Percentiles rank a stretch among this genome's conserved stretches.
Evolutionary conservation across 2,113 vertebrate species (phyloP).

Genomic region (Phocoena phocoena): DNA sequence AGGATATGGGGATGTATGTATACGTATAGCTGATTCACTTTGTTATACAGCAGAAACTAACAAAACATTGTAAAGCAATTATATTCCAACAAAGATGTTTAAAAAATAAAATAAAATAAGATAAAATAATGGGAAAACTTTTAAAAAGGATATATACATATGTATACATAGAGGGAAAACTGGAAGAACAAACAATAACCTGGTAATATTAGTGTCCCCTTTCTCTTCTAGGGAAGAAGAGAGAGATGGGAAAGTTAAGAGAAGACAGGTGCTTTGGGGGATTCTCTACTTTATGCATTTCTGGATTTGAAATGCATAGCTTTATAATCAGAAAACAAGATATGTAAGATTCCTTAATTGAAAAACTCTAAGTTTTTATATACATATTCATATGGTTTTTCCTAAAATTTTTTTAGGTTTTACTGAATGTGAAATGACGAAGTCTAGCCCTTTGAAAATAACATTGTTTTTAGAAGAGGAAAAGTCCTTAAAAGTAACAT

Average conservation of each 20-base stretch:
- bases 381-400: constrained; percentile 13
- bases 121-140: too few species aligned
- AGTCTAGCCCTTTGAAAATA: constrained; percentile 77
- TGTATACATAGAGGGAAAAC: not conserved
- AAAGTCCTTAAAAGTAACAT: constrained; percentile 61
- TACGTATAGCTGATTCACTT: too few species aligned
- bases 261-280: not conserved
- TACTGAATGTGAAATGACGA: constrained; percentile 75
- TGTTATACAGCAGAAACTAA: too few species aligned
- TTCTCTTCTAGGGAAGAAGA: not conserved
- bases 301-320: not conserved
- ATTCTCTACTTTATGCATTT: not conserved
- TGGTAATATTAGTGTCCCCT: not conserved
- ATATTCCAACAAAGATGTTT: too few species aligned
- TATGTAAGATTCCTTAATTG: not conserved
- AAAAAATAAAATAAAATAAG: too few species aligned
- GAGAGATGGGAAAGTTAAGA: not conserved
- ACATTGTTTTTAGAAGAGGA: constrained; percentile 76
- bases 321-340: constrained; percentile 35
- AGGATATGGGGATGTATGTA: too few species aligned
- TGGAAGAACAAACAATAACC: not conserved
- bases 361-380: not conserved
- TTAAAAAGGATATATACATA: not conserved
- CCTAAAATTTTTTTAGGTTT: constrained; percentile 65
- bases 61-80: too few species aligned